These are phyloP conservation scores for Coecobrya sp. DNA, from an alignment of 2,888 invertebrate genomes.

Conservation along the genomic window DNA sequence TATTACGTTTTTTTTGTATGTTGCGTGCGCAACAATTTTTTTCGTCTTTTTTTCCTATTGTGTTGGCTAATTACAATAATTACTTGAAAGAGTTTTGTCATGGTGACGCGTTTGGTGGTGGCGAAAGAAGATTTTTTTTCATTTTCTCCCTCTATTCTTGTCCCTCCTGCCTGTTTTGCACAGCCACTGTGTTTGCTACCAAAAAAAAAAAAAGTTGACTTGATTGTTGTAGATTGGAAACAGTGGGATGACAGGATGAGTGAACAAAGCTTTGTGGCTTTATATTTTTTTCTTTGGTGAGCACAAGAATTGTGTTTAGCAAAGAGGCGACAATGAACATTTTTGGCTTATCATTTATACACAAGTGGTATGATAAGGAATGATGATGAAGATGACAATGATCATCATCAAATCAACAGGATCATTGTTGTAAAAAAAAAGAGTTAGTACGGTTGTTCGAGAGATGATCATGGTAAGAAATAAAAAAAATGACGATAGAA, in stretches of 20 bases:
- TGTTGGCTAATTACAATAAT: conserved; percentile 72
- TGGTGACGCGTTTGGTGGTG: conserved; percentile 54
- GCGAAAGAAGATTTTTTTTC: neutral
- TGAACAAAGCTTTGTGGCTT: conserved; percentile 60
- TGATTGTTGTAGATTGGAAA: neutral
- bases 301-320: too few relatives aligned
- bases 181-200: conserved; percentile 22
- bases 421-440: conserved; percentile 12
- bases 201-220: neutral
- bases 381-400: conserved; percentile 39
- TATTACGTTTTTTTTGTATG: conserved; percentile 20
- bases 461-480: neutral
- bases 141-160: neutral
- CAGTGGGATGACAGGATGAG: conserved; percentile 50
- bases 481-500: conserved; percentile 3
- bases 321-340: conserved; percentile 12
- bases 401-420: conserved; percentile 27
- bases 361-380: neutral
- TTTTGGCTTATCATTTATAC: neutral
- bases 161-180: conserved; percentile 68
- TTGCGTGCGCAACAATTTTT: conserved; percentile 31
- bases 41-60: conserved; percentile 26
- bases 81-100: conserved; percentile 57
- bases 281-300: too few relatives aligned
- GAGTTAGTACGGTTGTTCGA: neutral